phyloP scores from a whole-genome alignment of 2,797 vertebrate genomes.

The Ciconia nigra region DNA sequence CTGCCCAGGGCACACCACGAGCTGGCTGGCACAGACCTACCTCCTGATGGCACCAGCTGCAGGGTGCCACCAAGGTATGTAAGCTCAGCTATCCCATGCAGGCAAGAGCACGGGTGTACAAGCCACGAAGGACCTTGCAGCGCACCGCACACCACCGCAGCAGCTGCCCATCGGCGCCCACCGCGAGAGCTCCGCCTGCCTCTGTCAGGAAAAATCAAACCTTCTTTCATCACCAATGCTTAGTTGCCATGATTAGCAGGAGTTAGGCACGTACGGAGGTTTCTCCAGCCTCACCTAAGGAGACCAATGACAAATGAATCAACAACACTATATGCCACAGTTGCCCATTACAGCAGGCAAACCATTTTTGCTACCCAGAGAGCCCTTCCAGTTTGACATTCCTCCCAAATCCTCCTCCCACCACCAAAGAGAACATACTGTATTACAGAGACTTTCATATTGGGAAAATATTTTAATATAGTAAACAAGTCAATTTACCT shows the following conservation, averaged over 20 bases:
- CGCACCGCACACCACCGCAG: background rate
- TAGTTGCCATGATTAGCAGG: background rate
- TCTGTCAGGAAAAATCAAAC: background rate
- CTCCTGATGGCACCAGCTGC: background rate
- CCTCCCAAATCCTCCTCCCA: background rate
- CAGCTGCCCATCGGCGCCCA: background rate
- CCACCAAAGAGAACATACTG: conserved; percentile 18
- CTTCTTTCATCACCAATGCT: background rate
- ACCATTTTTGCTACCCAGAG: background rate
- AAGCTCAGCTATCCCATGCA: background rate
- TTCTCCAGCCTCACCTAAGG: background rate
- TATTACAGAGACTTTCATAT: conserved; percentile 44
- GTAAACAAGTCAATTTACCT: conserved; percentile 56
- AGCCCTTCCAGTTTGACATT: background rate
- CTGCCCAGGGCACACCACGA: background rate
- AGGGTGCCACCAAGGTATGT: background rate
- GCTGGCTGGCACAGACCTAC: background rate
- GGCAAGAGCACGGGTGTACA: background rate
- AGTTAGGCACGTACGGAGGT: background rate
- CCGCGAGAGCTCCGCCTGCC: background rate
- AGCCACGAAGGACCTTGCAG: background rate
- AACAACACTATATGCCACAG: background rate
- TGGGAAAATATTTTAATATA: conserved; percentile 70
- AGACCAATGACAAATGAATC: background rate
- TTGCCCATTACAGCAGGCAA: rapidly evolving